Evolutionary conservation across 2,797 vertebrate genomes (phyloP).

Genomic region (Alectoris magna): DNA sequence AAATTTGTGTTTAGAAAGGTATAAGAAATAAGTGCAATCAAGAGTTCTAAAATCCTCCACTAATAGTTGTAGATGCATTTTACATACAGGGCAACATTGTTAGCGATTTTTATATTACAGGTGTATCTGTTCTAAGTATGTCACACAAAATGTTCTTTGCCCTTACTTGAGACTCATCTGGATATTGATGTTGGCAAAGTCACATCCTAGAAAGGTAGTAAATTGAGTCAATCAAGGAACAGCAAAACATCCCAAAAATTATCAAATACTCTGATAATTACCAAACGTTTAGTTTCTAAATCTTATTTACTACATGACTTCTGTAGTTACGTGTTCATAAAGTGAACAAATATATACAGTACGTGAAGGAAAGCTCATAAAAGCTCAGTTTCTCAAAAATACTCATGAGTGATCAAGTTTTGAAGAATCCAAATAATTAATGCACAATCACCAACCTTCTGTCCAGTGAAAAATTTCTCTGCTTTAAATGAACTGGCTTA

Average conservation of each 20-base stretch:
- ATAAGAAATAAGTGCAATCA: background rate
- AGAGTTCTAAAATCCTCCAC: background rate
- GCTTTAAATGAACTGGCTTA: background rate
- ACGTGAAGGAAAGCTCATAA: background rate
- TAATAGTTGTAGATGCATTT: background rate
- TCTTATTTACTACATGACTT: background rate
- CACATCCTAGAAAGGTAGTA: background rate
- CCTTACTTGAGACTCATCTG: background rate
- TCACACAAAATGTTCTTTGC: background rate
- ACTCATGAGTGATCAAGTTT: background rate
- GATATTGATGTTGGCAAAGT: background rate
- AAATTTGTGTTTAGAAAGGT: background rate
- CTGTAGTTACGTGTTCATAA: background rate
- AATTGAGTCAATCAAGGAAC: background rate
- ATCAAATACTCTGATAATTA: background rate
- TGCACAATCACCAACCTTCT: background rate
- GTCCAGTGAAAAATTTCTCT: background rate
- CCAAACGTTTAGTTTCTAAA: background rate
- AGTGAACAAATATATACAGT: background rate
- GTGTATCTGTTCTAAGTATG: background rate
- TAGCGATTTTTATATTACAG: background rate
- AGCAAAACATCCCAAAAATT: background rate
- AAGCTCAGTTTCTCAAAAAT: background rate
- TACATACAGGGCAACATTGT: background rate
- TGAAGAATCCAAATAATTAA: background rate